Evolutionary conservation across 2,113 vertebrate genomes (phyloP).

Genomic region (Pampusana beccarii): DNA sequence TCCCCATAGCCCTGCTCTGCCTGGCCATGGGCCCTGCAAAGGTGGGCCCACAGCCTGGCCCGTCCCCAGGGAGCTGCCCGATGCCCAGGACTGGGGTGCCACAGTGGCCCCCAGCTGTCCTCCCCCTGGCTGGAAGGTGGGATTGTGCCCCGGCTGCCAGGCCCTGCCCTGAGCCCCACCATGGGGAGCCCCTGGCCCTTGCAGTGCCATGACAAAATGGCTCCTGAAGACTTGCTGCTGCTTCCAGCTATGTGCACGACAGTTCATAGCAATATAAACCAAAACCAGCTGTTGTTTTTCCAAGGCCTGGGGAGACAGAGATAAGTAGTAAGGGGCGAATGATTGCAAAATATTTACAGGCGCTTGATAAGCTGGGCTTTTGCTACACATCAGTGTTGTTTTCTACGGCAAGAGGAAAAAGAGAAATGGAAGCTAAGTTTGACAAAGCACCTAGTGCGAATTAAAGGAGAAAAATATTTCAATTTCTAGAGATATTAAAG

Average conservation of each 20-base stretch:
- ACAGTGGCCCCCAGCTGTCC: neutral
- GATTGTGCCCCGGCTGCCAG: neutral
- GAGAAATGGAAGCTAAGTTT: neutral
- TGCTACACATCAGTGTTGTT: neutral
- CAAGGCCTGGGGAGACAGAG: neutral
- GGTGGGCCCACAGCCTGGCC: no score
- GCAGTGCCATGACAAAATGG: neutral
- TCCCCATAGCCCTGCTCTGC: neutral
- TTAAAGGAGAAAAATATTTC: neutral
- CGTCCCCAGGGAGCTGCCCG: fast-evolving
- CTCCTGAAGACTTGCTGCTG: neutral
- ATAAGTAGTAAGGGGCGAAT: neutral
- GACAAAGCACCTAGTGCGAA: neutral
- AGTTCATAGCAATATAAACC: neutral
- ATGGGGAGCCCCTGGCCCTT: fast-evolving
- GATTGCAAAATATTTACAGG: neutral
- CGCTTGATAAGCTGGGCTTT: neutral
- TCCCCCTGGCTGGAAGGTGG: fast-evolving
- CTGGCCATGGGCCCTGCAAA: no score
- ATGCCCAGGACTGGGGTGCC: neutral
- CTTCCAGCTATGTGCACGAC: neutral
- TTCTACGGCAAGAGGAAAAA: neutral
- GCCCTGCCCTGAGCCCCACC: neutral
- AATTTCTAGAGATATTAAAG: neutral
- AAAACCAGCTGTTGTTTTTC: neutral